Evolutionary conservation across 2,888 invertebrate species (phyloP).

Genomic region (Craniophora ligustri): DNA sequence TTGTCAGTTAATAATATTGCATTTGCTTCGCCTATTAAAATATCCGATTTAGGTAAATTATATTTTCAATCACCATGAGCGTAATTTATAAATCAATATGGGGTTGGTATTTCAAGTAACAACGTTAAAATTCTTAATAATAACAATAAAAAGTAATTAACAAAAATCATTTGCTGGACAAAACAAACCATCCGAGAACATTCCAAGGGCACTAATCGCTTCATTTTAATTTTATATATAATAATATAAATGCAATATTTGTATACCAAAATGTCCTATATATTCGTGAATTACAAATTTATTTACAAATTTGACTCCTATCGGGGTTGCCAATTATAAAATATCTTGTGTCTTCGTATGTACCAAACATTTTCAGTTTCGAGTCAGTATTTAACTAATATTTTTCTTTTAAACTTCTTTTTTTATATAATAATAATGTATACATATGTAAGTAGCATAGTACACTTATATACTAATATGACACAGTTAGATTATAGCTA

Average conservation of each 20-base stretch:
- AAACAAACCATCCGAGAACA: constrained; percentile 85
- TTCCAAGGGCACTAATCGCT: constrained; percentile 74
- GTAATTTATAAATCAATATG: constrained; percentile 62
- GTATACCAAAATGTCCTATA: constrained; percentile 79
- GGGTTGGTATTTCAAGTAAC: constrained; percentile 80
- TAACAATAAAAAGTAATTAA: constrained; percentile 87
- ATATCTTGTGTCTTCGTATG: constrained; percentile 64
- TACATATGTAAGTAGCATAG: constrained; percentile 87
- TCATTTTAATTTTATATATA: constrained; percentile 51
- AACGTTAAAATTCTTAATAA: constrained; percentile 87
- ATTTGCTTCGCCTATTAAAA: constrained; percentile 36
- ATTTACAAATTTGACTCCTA: constrained; percentile 79
- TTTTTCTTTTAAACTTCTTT: constrained; percentile 79
- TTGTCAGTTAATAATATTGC: constrained; percentile 42
- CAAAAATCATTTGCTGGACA: constrained; percentile 79
- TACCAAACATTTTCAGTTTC: constrained; percentile 64
- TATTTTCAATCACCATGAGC: constrained; percentile 54
- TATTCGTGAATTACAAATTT: constrained; percentile 83
- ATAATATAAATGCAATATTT: constrained; percentile 85
- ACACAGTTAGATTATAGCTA: constrained; percentile 87
- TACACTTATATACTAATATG: constrained; percentile 86
- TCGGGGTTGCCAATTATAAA: constrained; percentile 67
- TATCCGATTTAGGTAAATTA: constrained; percentile 35
- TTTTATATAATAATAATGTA: constrained; percentile 80
- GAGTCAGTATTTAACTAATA: constrained; percentile 83